phyloP scores from a whole-genome alignment of 2,797 vertebrate species.

The Selene dorsalis region DNA sequence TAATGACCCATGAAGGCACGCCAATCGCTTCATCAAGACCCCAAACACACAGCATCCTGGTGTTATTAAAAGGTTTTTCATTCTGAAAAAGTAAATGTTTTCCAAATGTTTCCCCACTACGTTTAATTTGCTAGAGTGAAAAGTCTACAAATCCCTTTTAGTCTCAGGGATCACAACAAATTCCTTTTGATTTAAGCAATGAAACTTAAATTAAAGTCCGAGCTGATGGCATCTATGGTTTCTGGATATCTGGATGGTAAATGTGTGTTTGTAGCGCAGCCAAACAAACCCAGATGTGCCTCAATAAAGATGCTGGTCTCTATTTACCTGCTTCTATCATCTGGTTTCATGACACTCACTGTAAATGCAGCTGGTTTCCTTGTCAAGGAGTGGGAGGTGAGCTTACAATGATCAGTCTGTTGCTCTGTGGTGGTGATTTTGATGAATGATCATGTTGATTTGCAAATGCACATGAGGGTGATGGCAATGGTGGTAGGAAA shows the following conservation, averaged over 20 bases:
- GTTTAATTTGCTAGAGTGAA: background rate
- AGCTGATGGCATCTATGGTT: background rate
- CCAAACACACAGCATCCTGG: background rate
- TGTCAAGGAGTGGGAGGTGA: background rate
- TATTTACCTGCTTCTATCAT: no score
- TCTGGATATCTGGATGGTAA: no score
- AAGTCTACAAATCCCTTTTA: background rate
- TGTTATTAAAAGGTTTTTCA: constrained; percentile 28
- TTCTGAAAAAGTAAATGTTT: constrained; percentile 16
- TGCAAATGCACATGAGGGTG: no score
- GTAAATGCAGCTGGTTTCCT: background rate
- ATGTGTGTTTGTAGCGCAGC: background rate
- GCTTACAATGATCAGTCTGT: no score
- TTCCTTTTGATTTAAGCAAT: background rate
- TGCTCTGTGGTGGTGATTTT: no score
- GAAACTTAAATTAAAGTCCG: no score
- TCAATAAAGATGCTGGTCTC: background rate
- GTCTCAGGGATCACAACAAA: background rate
- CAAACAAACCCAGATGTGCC: background rate
- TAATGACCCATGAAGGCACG: constrained; percentile 34
- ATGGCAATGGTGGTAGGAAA: no score
- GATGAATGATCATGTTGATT: no score
- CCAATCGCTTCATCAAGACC: constrained; percentile 17
- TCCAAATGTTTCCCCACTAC: background rate
- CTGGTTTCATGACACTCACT: background rate